A percentile compares a stretch with the other conserved stretches of the same genome.
Conservation (phyloP, 2,797 vertebrate genomes). For the Brachyalestes nurse region DNA sequence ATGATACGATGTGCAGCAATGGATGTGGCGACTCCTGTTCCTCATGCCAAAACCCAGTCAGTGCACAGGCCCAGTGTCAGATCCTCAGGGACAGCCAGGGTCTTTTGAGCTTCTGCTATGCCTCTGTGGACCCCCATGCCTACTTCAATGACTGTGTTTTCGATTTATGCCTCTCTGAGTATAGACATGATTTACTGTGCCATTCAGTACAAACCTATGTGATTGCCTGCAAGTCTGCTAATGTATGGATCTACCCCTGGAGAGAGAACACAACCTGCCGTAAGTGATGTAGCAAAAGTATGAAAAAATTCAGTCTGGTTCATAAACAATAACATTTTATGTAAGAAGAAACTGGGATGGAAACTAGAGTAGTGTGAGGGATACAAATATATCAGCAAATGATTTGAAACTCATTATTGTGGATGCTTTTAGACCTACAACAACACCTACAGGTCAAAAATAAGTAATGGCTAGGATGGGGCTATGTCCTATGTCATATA, state of each 20-base stretch:
- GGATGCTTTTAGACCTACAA: too few species aligned
- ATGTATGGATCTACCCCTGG: slow-evolving; percentile 73
- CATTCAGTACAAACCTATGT: slow-evolving; percentile 71
- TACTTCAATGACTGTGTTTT: slow-evolving; percentile 79
- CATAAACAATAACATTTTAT: too few species aligned
- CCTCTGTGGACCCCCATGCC: slow-evolving; percentile 63
- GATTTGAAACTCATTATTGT: neutral
- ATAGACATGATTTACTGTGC: slow-evolving; percentile 64
- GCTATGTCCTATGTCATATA: too few species aligned
- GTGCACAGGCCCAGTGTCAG: slow-evolving; percentile 63
- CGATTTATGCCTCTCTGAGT: slow-evolving; percentile 73
- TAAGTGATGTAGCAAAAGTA: slow-evolving; percentile 64
- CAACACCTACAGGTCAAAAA: too few species aligned
- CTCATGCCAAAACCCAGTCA: slow-evolving; percentile 34
- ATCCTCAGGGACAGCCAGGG: slow-evolving; percentile 69
- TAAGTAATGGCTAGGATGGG: too few species aligned
- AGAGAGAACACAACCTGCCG: slow-evolving; percentile 77
- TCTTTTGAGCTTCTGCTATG: slow-evolving; percentile 76
- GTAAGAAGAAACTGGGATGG: too few species aligned
- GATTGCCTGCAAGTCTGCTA: slow-evolving; percentile 77
- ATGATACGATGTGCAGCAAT: slow-evolving; percentile 63
- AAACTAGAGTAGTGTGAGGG: neutral
- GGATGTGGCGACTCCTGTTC: slow-evolving; percentile 65
- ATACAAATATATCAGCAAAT: neutral
- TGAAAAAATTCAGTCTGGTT: too few species aligned